phyloP scores from a whole-genome alignment of 2,113 vertebrate genomes.

The Cynopterus brachyotis region DNA sequence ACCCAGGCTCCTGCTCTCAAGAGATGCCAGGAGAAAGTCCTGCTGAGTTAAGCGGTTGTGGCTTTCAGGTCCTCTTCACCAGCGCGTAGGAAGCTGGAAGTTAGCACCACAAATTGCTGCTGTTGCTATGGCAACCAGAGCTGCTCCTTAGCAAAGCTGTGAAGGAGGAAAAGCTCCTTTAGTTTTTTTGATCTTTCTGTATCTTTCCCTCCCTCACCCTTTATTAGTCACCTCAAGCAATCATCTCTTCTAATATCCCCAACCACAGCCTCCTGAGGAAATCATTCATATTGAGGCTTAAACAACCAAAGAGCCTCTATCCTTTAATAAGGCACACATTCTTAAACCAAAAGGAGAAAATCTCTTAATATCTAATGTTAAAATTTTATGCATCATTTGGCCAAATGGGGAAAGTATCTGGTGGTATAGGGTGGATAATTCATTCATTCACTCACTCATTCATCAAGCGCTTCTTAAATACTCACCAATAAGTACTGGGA shows the following conservation, averaged over 20 bases:
- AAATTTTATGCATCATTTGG: neutral
- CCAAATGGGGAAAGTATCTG: neutral
- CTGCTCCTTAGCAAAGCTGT: slow-evolving; percentile 41
- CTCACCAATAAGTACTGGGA: neutral
- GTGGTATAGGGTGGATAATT: neutral
- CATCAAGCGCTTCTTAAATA: neutral
- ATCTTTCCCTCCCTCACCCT: neutral
- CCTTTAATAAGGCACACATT: neutral
- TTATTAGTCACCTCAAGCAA: neutral
- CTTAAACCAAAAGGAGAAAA: neutral
- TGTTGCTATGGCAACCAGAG: slow-evolving; percentile 58
- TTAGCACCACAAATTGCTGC: neutral
- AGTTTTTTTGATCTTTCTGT: neutral
- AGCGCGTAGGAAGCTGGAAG: slow-evolving; percentile 35
- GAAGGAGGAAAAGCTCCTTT: neutral
- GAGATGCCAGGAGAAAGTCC: neutral
- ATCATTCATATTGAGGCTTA: neutral
- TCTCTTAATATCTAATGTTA: neutral
- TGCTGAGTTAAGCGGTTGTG: slow-evolving; percentile 20
- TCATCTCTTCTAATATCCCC: neutral
- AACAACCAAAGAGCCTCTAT: neutral
- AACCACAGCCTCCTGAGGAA: neutral
- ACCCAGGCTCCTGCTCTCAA: neutral
- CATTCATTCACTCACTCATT: neutral
- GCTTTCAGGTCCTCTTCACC: neutral